A percentile compares a stretch with the other conserved stretches of the same genome.
These are phyloP conservation scores for Eira barbara DNA, from an alignment of 2,113 vertebrate species.

Conservation along the genomic window DNA sequence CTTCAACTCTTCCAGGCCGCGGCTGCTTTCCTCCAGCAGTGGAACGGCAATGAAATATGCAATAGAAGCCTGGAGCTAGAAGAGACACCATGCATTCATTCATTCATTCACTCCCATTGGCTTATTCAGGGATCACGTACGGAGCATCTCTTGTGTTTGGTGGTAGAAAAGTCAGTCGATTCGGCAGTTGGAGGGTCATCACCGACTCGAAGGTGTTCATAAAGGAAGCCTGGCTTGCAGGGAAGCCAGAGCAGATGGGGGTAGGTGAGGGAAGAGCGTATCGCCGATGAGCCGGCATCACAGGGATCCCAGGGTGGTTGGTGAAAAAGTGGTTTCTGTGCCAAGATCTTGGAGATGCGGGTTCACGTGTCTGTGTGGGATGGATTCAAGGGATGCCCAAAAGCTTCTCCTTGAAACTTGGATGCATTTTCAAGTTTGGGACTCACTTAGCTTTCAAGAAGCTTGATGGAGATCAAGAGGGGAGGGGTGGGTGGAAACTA, in stretches of 20 bases:
- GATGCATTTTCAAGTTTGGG: not conserved
- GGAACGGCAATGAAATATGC: too few relatives aligned
- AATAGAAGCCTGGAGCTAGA: fast-evolving
- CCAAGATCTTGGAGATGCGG: too few relatives aligned
- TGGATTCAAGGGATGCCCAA: not conserved
- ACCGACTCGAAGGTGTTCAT: fast-evolving
- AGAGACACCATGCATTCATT: too few relatives aligned
- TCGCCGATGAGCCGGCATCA: fast-evolving
- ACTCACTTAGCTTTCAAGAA: not conserved
- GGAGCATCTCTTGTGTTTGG: not conserved
- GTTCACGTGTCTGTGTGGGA: not conserved
- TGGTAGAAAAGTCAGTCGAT: not conserved
- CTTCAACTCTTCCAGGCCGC: not conserved
- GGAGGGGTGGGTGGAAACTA: not conserved
- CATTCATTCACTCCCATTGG: not conserved
- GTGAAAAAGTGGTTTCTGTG: not conserved
- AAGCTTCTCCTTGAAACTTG: not conserved
- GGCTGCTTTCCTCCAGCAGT: not conserved
- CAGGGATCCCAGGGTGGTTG: fast-evolving
- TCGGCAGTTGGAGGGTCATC: not conserved
- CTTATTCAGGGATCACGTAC: fast-evolving
- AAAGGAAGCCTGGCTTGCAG: not conserved
- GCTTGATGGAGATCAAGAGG: not conserved
- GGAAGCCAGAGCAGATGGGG: not conserved
- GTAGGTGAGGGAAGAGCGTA: not conserved